Percentiles rank a stretch among this genome's conserved stretches.
These are phyloP conservation scores for Saccostrea cuccullata DNA, from an alignment of 1,140 invertebrate species.

Conservation along the genomic window DNA sequence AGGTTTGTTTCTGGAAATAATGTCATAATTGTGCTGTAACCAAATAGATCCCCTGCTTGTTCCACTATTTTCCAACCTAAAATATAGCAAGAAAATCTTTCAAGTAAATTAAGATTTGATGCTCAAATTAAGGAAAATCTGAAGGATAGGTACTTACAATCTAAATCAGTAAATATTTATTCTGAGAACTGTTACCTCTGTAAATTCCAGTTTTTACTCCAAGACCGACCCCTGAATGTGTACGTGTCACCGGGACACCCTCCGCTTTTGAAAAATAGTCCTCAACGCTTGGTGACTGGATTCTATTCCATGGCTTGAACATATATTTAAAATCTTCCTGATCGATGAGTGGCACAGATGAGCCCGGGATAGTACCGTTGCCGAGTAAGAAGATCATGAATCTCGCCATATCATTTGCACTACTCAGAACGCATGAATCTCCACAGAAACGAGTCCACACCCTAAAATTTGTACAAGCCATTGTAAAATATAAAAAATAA, in stretches of 20 bases:
- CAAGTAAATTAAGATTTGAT: too few relatives aligned
- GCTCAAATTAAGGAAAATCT: too few relatives aligned
- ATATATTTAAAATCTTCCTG: background rate
- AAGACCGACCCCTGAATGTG: slow-evolving; percentile 45
- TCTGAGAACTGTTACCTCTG: slow-evolving; percentile 9
- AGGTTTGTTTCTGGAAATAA: slow-evolving; percentile 57
- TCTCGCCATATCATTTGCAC: slow-evolving; percentile 57
- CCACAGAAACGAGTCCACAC: slow-evolving; percentile 58
- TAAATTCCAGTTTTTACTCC: slow-evolving; percentile 54
- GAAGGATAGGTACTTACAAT: too few relatives aligned
- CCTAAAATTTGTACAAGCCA: background rate
- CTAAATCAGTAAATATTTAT: too few relatives aligned
- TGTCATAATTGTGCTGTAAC: slow-evolving; percentile 60
- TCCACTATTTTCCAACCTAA: slow-evolving; percentile 59
- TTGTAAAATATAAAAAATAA: background rate
- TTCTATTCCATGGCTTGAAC: slow-evolving; percentile 12
- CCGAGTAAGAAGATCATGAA: slow-evolving; percentile 60
- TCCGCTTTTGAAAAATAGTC: slow-evolving; percentile 27
- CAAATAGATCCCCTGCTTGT: slow-evolving; percentile 61
- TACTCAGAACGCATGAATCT: slow-evolving; percentile 56
- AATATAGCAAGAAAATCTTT: background rate
- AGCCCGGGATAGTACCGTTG: slow-evolving; percentile 24
- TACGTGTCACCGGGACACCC: slow-evolving; percentile 35
- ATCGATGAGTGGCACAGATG: background rate
- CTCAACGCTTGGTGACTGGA: slow-evolving; percentile 12